These are phyloP conservation scores for Tichodroma muraria DNA, from an alignment of 2,113 vertebrate genomes.

Conservation along the genomic window DNA sequence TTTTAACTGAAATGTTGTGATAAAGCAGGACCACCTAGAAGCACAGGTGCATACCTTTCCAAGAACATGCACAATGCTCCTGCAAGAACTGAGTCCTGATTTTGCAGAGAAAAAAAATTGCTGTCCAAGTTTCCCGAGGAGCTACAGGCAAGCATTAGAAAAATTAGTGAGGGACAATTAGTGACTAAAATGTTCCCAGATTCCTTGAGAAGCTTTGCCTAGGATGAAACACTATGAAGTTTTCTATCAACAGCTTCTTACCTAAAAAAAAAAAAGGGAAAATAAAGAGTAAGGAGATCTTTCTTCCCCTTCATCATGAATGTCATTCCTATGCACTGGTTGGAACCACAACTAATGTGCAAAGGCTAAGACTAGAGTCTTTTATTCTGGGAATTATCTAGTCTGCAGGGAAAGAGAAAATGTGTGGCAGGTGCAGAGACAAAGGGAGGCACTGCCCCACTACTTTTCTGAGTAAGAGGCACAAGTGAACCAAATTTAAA, in stretches of 20 bases:
- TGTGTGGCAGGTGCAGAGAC: accelerated
- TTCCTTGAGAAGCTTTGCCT: background rate
- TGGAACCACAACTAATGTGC: background rate
- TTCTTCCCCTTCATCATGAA: background rate
- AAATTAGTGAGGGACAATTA: background rate
- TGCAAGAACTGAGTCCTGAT: background rate
- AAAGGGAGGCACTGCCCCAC: background rate
- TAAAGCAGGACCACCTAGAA: background rate
- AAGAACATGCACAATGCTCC: accelerated
- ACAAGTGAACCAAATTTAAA: background rate
- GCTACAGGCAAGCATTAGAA: background rate
- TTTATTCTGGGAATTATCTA: background rate
- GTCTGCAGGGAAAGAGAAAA: background rate
- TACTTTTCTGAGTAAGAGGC: background rate
- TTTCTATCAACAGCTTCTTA: background rate
- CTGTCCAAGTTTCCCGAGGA: background rate
- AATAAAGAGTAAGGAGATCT: background rate
- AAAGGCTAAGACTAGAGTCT: background rate
- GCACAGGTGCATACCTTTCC: background rate
- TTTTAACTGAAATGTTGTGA: background rate
- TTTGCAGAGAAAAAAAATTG: background rate
- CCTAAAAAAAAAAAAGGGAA: background rate
- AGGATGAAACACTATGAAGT: background rate
- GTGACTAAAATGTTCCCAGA: background rate
- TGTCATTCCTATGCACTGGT: background rate